Base-by-base conservation (phyloP, 35 echinoderm and acorn worm genomes). In the Ophioderma brevispina region DNA sequence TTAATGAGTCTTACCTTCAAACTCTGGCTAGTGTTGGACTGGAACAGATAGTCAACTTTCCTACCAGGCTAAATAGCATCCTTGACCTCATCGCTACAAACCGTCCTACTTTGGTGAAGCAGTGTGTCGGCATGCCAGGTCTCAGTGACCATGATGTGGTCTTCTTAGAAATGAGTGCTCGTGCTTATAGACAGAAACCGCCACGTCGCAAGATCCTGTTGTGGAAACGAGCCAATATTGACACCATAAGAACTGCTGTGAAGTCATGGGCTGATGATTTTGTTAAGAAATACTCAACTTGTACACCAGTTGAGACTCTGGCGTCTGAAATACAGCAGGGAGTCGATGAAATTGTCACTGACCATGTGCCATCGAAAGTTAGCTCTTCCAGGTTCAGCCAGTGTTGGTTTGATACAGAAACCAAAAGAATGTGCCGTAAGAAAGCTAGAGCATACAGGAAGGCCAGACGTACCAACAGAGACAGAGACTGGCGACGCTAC, bases 41-140 rank as follows among this genome's bases (percentile, higher is more conserved):
- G 23, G 78, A 43, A 76, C 81, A 90, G 23, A 32, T 81, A 6
- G 85, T 87, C 1, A 36, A 87, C 0, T 5, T 64, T 32, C 64
- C 64, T 0, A 87, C 85, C 0, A 11, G 85, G 0, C 1, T 11
- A 38, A 59, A 38, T 52, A 87, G 76, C 85, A 87, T 39, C 1
- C 46, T 87, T 17, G 85, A 87, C 30, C 21, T 87, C 6, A 21
- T 87, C 18, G 1, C 76, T 0, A 87, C 85, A 0, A 87, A 87
- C 59, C 30, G n/a, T 14, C 85, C 85, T 30, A 33, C 49, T 14
- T 25, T 87, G 15, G 36, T 87, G 31, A 49, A 40, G 0, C 33
- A 35, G 13, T n/a, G 49, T n/a, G 63, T 37, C 1, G 1, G 31
- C 31, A 18, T 77, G 0, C 85, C 85, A 87, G 85, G 55, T 1